Base-by-base conservation (phyloP, 2,797 vertebrate species). In the Paratrypauchen microcephalus region DNA sequence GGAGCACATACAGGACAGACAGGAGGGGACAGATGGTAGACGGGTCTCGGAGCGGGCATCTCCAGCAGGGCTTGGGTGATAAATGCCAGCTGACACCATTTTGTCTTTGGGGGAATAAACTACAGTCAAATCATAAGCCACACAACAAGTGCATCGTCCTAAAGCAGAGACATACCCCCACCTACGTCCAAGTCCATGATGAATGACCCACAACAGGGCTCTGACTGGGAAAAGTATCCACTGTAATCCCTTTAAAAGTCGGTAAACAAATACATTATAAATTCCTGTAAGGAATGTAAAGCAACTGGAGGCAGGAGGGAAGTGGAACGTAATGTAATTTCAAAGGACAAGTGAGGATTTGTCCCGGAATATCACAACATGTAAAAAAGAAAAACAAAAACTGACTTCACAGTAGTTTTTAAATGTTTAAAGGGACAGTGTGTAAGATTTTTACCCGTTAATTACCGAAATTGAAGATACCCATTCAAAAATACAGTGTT, bases 201-300 rank as follows among this genome's bases (percentile, higher is more conserved):
- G 72, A 63, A 72, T 39, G 71, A 65, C 57, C 59, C 75, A 64
- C 81, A 82, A 81, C 69, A 82, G 83, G 86, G 71, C 77, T 73
- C 65, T 66, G 55, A 75, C 58, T 60, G 70, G 9, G 2, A 32
- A 45, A 55, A 68, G 79, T 83, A 82, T 79, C 76, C 63, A 76
- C 74, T 2, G 15, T 15, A 45, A 15, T 15, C 3, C 13, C 41
- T 45, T 45, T 15, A 15, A 45, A 41, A 41, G 39, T 41, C 12
- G 13, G 12, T 41, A 13, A 41, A 41, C 39, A 41, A 41, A 45
- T 15, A 45, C 12, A 45, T 16, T 45, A 0, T 15, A 45, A 45
- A 45, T 45, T 45, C 41, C 3, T 4, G 41, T 45, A 45, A 45
- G 41, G 13, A 45, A 26, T 26, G 24, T 26, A 26, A 26, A 13